Evolutionary conservation across 1,140 invertebrate species (phyloP), one percentile per base, ranked within the genome.

Genomic region (Callitettix versicolor): DNA sequence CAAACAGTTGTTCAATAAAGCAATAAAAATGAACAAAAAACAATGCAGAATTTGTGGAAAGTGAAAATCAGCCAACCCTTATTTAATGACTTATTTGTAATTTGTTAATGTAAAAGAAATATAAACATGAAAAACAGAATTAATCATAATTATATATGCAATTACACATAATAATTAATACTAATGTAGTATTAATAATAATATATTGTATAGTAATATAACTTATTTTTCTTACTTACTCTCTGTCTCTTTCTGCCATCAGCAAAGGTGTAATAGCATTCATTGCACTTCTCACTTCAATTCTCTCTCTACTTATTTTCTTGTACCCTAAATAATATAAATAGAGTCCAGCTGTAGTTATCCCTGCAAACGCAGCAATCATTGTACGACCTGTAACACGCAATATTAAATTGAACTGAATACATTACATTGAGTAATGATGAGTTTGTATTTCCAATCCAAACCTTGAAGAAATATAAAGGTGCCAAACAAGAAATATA

Each of bases 251-350:
- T 72, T 94, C 91, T 6, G 91, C 91, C 22, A 82, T 52, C 42
- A 93, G 61, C 58, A 93, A 64, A 0, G 91, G 87, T 52, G 77
- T 72, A 18, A 93, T 68, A 0, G 85, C 88, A 69, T 86, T 75
- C 58, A 77, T 73, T 1, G 81, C 79, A 55, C 87, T 87, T 26
- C 79, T 75, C 71, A 80, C 78, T 73, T 94, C 91, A 49, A 89
- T 72, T 47, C 80, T 69, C 48, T 81, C 67, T 47, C 68, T 73
- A 20, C 70, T 65, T 0, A 78, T 67, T 57, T 70, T 66, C 62
- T 76, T 76, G 54, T 67, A 68, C 50, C 69, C 79, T 26, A 80
- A 59, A 51, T 71, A 71, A 57, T 80, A 85, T n/a, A 83, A 56
- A 57, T 77, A 82, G 15, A 74, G 58, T 1, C 73, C 73, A 15